Percentiles rank a stretch among this genome's conserved stretches.
These are phyloP conservation scores for Doryteuthis pealeii DNA, from an alignment of 1,140 invertebrate genomes.

Conservation along the genomic window DNA sequence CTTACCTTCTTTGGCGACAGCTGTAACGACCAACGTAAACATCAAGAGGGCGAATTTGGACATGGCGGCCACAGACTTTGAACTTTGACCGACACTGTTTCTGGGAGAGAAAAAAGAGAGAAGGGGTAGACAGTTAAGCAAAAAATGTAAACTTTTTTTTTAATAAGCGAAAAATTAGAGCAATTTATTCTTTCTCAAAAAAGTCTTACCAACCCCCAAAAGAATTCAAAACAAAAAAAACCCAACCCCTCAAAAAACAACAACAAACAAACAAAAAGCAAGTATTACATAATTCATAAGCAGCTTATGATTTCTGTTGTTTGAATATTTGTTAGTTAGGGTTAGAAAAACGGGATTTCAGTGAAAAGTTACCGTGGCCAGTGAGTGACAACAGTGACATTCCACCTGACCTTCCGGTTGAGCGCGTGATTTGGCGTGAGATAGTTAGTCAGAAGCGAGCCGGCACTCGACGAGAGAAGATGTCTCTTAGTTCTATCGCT, in stretches of 20 bases:
- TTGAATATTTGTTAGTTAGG: no score
- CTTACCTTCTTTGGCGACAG: not conserved
- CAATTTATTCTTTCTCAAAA: not conserved
- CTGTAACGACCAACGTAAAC: not conserved
- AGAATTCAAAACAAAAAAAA: not conserved
- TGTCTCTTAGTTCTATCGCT: no score
- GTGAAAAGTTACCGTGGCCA: no score
- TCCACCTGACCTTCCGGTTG: no score
- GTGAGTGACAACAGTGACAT: no score
- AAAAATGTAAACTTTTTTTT: not conserved
- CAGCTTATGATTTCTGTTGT: no score
- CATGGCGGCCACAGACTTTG: not conserved
- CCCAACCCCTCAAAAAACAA: not conserved
- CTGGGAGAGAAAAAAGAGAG: not conserved
- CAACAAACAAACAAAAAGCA: not conserved
- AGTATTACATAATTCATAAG: not conserved
- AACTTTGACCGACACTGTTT: not conserved
- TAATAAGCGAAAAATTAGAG: not conserved
- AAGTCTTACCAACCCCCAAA: not conserved
- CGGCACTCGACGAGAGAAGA: no score
- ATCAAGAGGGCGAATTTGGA: not conserved
- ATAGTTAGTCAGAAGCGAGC: no score
- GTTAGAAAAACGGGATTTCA: no score
- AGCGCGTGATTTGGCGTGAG: no score
- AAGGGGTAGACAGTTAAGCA: not conserved